These are phyloP conservation scores for Perizoma flavofasciatum DNA, from an alignment of 2,888 invertebrate species.

Conservation along the genomic window DNA sequence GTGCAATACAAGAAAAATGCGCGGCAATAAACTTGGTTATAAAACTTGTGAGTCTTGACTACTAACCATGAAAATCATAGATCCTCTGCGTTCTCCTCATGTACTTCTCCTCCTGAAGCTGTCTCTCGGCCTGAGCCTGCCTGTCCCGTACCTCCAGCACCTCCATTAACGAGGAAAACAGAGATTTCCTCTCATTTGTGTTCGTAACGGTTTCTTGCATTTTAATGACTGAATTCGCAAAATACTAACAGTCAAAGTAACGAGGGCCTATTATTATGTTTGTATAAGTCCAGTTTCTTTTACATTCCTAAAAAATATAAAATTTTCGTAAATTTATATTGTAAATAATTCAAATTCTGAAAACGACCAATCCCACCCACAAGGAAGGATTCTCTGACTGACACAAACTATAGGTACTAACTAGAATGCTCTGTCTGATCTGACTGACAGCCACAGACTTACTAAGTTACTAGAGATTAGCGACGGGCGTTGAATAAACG, in stretches of 20 bases:
- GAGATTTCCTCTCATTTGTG: slow-evolving; percentile 70
- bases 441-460: slow-evolving; percentile 23
- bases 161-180: slow-evolving; percentile 74
- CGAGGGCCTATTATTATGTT: not conserved
- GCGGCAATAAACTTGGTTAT: slow-evolving; percentile 23
- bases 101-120: slow-evolving; percentile 75
- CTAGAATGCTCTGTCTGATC: slow-evolving; percentile 20
- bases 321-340: slow-evolving; percentile 46
- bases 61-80: slow-evolving; percentile 74
- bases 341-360: slow-evolving; percentile 61
- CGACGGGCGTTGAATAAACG: too few species aligned
- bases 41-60: not conserved
- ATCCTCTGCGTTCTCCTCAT: slow-evolving; percentile 73
- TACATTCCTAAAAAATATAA: slow-evolving; percentile 1
- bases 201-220: slow-evolving; percentile 82
- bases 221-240: slow-evolving; percentile 48
- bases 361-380: slow-evolving; percentile 50
- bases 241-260: slow-evolving; percentile 17
- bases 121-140: slow-evolving; percentile 66
- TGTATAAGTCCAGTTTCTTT: slow-evolving; percentile 7
- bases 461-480: too few species aligned
- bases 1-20: slow-evolving; percentile 17
- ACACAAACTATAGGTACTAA: too few species aligned
- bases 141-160: slow-evolving; percentile 70
- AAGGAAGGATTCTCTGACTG: slow-evolving; percentile 1